Percentiles rank a stretch among this genome's conserved stretches.
Evolutionary conservation across 1,140 invertebrate species (phyloP).

Genomic region (Goniozus legneri): DNA sequence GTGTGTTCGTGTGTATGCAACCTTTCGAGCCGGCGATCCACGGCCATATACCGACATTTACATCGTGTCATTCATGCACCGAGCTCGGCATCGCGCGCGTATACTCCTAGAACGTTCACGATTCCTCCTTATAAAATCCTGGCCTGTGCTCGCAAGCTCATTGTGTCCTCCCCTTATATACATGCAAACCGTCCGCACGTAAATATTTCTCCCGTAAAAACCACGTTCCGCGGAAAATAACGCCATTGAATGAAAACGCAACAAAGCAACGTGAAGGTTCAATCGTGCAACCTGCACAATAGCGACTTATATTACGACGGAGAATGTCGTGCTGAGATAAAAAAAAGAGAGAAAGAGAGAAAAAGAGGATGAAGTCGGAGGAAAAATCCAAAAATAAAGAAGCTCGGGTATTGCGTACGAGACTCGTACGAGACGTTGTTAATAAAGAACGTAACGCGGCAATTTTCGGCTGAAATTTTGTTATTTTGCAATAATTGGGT

Average conservation of each 20-base stretch:
- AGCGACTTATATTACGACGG: not conserved
- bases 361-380: too few relatives aligned
- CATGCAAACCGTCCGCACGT: not conserved
- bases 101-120: conserved; percentile 8
- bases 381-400: too few relatives aligned
- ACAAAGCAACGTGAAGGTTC: too few relatives aligned
- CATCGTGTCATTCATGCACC: conserved; percentile 19
- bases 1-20: conserved; percentile 10
- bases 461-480: too few relatives aligned
- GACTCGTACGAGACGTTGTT: too few relatives aligned
- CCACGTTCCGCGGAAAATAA: not conserved
- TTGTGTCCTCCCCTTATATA: not conserved
- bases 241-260: not conserved
- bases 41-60: conserved; percentile 27
- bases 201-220: not conserved
- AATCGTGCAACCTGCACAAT: not conserved
- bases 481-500: too few relatives aligned
- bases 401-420: too few relatives aligned
- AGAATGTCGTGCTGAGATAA: not conserved
- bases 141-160: not conserved
- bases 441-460: too few relatives aligned
- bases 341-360: too few relatives aligned
- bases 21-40: conserved; percentile 24
- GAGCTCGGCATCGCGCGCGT: conserved; percentile 4
- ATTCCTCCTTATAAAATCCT: not conserved